Base-by-base conservation (phyloP, 2,888 invertebrate genomes). In the Nipponacmea schrenckii region DNA sequence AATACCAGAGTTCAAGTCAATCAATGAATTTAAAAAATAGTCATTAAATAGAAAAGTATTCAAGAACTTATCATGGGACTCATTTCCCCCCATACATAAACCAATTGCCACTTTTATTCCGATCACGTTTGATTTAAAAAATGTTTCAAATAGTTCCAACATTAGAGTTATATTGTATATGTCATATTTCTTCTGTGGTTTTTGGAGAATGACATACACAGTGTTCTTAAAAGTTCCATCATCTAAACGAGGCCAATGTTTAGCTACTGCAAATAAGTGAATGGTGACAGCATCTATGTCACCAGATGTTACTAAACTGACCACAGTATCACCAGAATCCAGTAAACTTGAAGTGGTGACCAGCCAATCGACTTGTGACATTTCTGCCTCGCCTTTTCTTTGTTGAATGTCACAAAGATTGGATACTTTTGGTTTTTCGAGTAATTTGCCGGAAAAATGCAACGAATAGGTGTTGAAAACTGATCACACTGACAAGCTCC, bases 281-380 rank as follows among this genome's bases (percentile, higher is more conserved):
- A 68, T 27, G 46, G 24, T n/a, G 24, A 68, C 62, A 26, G 39
- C 62, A 68, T 68, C 68, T 27, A 67, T 67, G 39, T 50, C 62
- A 56, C 56, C 68, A 3, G 56, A 68, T 56, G 62, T 56, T 14
- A 68, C 56, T 17, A 62, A 68, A 44, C 68, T 68, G 39, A 27
- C 17, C 17, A 31, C 62, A 48, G 68, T 62, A 56, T 68, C 68
- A 27, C 62, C 68, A 2, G 5, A 48, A 24, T 50, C 31, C 26
- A 68, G 56, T 20, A 50, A n/a, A 24, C 26, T 56, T 31, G 48
- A 17, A 27, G 10, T 26, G 20, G 2, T 56, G 10, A 62, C 10
- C 17, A 68, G 56, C 68, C 68, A 68, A 24, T 68, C 68, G 8
- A 15, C 24, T 56, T 68, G 48, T n/a, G 67, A 46, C 67, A 67